These are phyloP conservation scores for Cichladusa arquata DNA, from an alignment of 2,113 vertebrate species.

Conservation along the genomic window DNA sequence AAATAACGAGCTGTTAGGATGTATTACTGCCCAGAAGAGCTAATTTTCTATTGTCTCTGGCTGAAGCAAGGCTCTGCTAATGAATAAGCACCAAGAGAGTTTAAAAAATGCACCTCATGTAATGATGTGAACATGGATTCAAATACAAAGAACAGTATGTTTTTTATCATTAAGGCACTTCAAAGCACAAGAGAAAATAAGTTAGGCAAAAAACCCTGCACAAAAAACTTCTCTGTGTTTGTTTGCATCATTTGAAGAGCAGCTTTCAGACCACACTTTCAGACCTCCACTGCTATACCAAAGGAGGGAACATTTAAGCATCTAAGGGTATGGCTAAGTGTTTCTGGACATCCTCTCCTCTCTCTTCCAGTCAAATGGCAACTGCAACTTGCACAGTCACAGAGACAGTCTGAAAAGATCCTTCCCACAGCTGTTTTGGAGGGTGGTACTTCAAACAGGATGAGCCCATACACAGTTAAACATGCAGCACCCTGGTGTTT, in stretches of 20 bases:
- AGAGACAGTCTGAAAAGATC: background rate
- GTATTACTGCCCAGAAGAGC: background rate
- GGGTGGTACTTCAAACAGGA: background rate
- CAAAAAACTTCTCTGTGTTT: background rate
- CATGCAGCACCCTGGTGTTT: background rate
- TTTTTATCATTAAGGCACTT: background rate
- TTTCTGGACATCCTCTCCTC: background rate
- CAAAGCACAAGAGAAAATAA: background rate
- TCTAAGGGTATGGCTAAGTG: background rate
- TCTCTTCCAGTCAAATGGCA: background rate
- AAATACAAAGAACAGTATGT: background rate
- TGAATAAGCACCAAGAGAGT: background rate
- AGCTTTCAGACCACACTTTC: background rate
- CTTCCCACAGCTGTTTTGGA: background rate
- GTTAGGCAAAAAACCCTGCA: background rate
- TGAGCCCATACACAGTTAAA: background rate
- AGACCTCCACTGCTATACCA: background rate
- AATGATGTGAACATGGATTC: background rate
- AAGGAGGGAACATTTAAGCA: background rate
- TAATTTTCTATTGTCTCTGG: slow-evolving; percentile 1
- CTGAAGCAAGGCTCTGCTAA: background rate
- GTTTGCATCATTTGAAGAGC: background rate
- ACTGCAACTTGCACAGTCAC: background rate
- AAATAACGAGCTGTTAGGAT: background rate
- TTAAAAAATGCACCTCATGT: background rate